A percentile compares a stretch with the other conserved stretches of the same genome.
Conservation (phyloP, 2,888 invertebrate species). For the Cetonia aurata region DNA sequence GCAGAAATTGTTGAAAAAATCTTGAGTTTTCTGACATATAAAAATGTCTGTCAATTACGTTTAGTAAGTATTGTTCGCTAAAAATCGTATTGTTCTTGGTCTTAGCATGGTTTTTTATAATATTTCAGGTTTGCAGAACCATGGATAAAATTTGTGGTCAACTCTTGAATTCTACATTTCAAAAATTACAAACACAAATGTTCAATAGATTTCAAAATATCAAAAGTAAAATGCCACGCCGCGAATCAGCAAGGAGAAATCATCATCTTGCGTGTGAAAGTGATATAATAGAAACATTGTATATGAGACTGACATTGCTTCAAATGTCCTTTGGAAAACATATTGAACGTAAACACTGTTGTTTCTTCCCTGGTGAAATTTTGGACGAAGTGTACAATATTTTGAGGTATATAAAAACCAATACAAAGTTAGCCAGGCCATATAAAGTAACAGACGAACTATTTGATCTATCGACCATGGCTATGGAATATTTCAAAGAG, state of each 20-base stretch:
- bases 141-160: constrained; percentile 85
- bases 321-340: constrained; percentile 97
- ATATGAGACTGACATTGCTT: constrained; percentile 90
- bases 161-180: constrained; percentile 87
- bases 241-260: constrained; percentile 91
- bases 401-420: constrained; percentile 84
- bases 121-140: constrained; percentile 80
- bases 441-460: constrained; percentile 95
- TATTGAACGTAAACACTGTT: constrained; percentile 92
- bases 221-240: constrained; percentile 91
- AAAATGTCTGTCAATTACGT: constrained; percentile 82
- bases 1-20: constrained; percentile 85
- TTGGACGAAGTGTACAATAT: constrained; percentile 90
- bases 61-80: constrained; percentile 72
- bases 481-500: constrained; percentile 98
- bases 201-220: constrained; percentile 86
- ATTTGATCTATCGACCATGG: constrained; percentile 96
- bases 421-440: constrained; percentile 85
- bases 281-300: constrained; percentile 92
- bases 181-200: constrained; percentile 87
- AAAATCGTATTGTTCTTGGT: not conserved
- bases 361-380: constrained; percentile 95
- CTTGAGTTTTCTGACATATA: constrained; percentile 80
- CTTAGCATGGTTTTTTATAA: constrained; percentile 17
- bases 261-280: constrained; percentile 93